Conservation (phyloP, 2,113 vertebrate species). For the Aptenodytes forsteri region DNA sequence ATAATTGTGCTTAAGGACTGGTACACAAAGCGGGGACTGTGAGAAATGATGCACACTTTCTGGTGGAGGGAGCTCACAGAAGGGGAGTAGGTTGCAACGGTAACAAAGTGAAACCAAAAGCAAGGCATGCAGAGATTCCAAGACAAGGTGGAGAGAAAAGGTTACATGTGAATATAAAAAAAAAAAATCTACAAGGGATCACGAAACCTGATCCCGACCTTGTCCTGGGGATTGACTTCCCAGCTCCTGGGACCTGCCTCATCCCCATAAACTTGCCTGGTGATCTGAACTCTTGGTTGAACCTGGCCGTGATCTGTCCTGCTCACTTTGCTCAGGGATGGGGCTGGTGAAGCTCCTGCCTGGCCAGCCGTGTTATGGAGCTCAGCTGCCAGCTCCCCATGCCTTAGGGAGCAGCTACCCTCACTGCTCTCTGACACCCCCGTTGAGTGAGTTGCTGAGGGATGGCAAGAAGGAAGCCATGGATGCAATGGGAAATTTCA, state of each 20-base stretch:
- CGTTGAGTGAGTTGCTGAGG: neutral
- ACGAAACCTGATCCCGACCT: rapidly evolving
- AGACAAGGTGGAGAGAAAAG: neutral
- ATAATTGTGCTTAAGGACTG: neutral
- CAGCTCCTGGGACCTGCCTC: neutral
- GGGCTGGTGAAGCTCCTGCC: neutral
- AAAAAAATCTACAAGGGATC: neutral
- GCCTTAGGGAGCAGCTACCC: neutral
- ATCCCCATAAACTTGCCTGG: neutral
- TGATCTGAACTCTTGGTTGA: neutral
- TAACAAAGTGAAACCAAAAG: neutral
- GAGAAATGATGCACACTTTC: neutral
- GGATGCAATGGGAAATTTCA: neutral
- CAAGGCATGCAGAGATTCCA: neutral
- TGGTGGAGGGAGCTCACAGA: neutral
- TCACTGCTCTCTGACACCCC: neutral
- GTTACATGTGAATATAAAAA: neutral
- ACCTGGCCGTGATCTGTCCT: neutral
- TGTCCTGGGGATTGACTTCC: neutral
- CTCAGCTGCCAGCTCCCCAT: neutral
- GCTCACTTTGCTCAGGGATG: neutral
- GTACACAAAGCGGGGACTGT: neutral
- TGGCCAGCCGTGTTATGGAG: rapidly evolving
- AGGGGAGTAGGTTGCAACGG: neutral
- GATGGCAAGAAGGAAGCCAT: neutral